A percentile compares a stretch with the other conserved stretches of the same genome.
Conservation (phyloP, 2,888 invertebrate genomes). For the Neuroscelio doddi region DNA sequence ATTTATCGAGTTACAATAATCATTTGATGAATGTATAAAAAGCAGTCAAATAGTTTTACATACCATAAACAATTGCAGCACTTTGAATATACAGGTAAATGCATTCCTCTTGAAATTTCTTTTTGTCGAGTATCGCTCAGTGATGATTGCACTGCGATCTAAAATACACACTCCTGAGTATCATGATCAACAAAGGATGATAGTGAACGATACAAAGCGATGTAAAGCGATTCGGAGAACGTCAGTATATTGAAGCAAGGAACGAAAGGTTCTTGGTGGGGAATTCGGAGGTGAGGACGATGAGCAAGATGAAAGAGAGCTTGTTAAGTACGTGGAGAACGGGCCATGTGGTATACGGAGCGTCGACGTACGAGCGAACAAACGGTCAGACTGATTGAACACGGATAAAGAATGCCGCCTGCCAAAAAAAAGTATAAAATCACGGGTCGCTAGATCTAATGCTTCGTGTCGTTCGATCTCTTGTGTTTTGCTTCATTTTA, state of each 20-base stretch:
- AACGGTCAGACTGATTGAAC: constrained; percentile 42
- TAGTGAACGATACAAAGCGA: constrained; percentile 37
- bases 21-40: too few relatives aligned
- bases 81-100: not conserved
- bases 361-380: constrained; percentile 25
- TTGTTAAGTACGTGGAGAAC: constrained; percentile 43
- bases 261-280: constrained; percentile 37
- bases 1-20: too few relatives aligned
- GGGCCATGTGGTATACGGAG: constrained; percentile 41
- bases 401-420: constrained; percentile 48
- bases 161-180: constrained; percentile 42
- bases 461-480: constrained; percentile 33
- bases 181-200: constrained; percentile 43
- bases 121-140: constrained; percentile 29
- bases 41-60: not conserved
- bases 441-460: constrained; percentile 41
- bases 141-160: constrained; percentile 41
- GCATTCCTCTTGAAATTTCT: not conserved
- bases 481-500: constrained; percentile 21
- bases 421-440: constrained; percentile 36
- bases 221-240: constrained; percentile 38
- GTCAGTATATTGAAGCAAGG: constrained; percentile 37
- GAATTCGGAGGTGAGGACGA: constrained; percentile 48
- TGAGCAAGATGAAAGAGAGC: constrained; percentile 47
- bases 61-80: not conserved